Conservation (phyloP, 2,888 invertebrate species). For the Thelaira solivaga region DNA sequence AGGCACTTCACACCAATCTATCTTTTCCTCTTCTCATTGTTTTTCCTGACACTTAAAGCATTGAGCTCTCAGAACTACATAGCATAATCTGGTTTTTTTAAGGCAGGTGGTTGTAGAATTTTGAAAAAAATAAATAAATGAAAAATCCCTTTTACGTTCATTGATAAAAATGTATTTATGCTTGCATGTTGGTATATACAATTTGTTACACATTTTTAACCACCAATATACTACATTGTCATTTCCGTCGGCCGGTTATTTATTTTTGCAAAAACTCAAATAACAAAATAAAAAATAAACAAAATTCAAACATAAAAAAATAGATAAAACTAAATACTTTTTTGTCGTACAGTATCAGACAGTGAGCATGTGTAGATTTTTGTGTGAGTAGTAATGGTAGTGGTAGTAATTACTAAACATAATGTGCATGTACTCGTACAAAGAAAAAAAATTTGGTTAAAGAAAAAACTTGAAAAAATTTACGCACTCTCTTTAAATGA, state of each 20-base stretch:
- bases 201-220: too few species aligned
- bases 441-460: neutral
- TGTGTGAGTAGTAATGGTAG: neutral
- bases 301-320: neutral
- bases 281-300: neutral
- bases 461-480: neutral
- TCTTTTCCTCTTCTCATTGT: too few species aligned
- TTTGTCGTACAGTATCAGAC: neutral
- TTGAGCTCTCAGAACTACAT: too few species aligned
- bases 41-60: too few species aligned
- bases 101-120: too few species aligned
- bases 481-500: slow-evolving; percentile 17
- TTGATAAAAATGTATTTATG: too few species aligned
- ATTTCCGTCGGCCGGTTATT: slow-evolving; percentile 15
- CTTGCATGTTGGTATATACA: too few species aligned
- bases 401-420: slow-evolving; percentile 25
- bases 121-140: too few species aligned
- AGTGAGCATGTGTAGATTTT: slow-evolving; percentile 48
- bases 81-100: too few species aligned
- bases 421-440: slow-evolving; percentile 24
- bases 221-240: too few species aligned
- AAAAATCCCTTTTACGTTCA: too few species aligned
- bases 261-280: neutral
- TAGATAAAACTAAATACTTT: slow-evolving; percentile 9
- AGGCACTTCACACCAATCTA: too few species aligned